Base-by-base conservation (phyloP, 2,797 vertebrate genomes). In the Phataginus tetradactyla region DNA sequence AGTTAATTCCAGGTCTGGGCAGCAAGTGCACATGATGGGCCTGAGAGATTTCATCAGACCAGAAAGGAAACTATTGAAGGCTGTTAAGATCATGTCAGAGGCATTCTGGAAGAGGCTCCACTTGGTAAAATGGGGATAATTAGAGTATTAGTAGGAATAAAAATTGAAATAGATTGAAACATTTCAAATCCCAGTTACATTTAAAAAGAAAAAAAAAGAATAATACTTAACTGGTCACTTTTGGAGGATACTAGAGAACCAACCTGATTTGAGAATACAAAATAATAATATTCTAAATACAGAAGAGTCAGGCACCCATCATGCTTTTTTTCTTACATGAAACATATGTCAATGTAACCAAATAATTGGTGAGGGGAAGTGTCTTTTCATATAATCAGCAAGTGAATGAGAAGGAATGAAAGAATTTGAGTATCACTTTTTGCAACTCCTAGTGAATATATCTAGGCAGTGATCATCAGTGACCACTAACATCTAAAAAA, bases 361-460 rank as follows among this genome's bases (percentile, higher is more conserved):
- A 63, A 29, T 81, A 92, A 72, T 1, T 61, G n/a, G 75, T 4
- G 3, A 79, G 18, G 14, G 49, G 18, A 72, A 61, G 53, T 92
- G 55, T 91, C 37, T 93, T 18, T 92, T 96, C 61, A 86, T 86
- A 55, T 11, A 95, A 49, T 72, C 18, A 96, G 42, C 51, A 86
- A 66, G 11, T 45, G n/a, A 86, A 81, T 72, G 42, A 74, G 18
- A 91, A 57, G 42, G 59, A 71, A 87, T 84, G 83, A 66, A 89
- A 90, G 13, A 66, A 74, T 27, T 29, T 63, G 15, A 79, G 23
- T 69, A 69, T 39, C n/a, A 84, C 23, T 69, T 51, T 96, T 29
- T 69, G 74, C 4, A 71, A 37, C 14, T 18, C 78, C 27, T 91
- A 74, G 64, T 78, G 37, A 90, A 42, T 74, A 59, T n/a, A 59